Evolutionary conservation across 2,113 vertebrate genomes (phyloP), one percentile per base, ranked within the genome.

Genomic region (Trochalopteron elliotii): DNA sequence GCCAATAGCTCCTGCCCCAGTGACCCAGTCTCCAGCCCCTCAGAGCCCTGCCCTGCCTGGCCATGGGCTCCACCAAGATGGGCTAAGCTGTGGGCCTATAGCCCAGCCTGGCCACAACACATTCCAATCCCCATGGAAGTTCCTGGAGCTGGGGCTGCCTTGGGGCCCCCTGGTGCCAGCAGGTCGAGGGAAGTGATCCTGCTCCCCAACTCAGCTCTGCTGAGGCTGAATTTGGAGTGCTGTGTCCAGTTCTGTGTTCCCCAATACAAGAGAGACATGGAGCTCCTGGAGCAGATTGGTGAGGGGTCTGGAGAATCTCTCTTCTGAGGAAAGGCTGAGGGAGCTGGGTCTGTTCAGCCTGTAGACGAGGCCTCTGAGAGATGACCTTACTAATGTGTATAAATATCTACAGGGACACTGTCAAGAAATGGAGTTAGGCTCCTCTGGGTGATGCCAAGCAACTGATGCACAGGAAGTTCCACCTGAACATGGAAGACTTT

Each of bases 1-100:
- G 13, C 15, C 4, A 2, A 7, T 7, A 40, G 14, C 5, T 42
- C 10, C 21, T 61, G 15, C 5, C 16, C 19, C 45, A 20, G 44
- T 8, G 9, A 44, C 0, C 3, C 8, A 2, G 6, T 22, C 35
- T 69, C 22, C 40, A 35, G 20, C 8, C 42, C 4, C n/a, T 12
- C 28, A 8, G 20, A 69, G 9, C 23, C 33, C 37, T 63, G n/a
- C 19, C 15, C 37, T 33, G 25, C 39, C 44, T 7, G 4, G 39
- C 21, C 12, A 2, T 9, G 27, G 53, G 1, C 3, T 17, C 12
- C 6, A 3, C 3, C 0, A 0, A 28, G 17, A 27, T 2, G 17
- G 18, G 3, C 6, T 13, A 21, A 47, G 10, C 4, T 0, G 0
- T 6, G 10, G 6, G 3, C 2, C 6, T 16, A 2, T 0, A 15